A percentile compares a stretch with the other conserved stretches of the same genome.
Evolutionary conservation across 2,888 invertebrate genomes (phyloP).

Genomic region (Scaeva pyrastri): DNA sequence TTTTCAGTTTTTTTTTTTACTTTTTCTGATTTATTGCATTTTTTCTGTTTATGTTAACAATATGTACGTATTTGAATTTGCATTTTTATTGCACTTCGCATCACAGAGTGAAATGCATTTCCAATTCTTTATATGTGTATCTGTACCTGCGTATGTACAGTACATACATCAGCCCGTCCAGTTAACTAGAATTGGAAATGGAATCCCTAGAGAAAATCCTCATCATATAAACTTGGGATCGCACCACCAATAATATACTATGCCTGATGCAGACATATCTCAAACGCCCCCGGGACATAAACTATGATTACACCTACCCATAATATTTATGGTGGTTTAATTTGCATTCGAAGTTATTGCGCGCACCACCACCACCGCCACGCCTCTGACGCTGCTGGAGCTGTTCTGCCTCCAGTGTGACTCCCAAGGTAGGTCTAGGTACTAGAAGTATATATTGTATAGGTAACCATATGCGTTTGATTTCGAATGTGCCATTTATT

Average conservation of each 20-base stretch:
- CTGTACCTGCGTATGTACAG: conserved; percentile 32
- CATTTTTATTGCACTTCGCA: conserved; percentile 64
- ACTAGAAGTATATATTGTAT: no score
- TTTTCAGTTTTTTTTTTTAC: no score
- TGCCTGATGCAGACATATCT: conserved; percentile 40
- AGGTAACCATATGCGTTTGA: conserved; percentile 41
- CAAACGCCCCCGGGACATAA: conserved; percentile 65
- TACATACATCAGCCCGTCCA: conserved; percentile 33
- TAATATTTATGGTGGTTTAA: conserved; percentile 70
- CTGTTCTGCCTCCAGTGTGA: conserved; percentile 24
- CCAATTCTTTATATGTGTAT: conserved; percentile 30
- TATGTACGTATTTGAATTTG: conserved; percentile 62
- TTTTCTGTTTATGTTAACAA: conserved; percentile 18
- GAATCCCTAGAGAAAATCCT: conserved; percentile 9
- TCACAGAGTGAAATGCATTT: conserved; percentile 39
- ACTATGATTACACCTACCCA: conserved; percentile 72
- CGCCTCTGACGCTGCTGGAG: background rate
- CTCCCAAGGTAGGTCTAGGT: no score
- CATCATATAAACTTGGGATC: conserved; percentile 9
- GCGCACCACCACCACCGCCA: conserved; percentile 27
- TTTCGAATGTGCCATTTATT: conserved; percentile 6
- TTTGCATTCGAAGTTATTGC: conserved; percentile 72
- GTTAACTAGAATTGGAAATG: background rate
- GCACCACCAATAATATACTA: conserved; percentile 31
- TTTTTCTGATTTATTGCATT: conserved; percentile 5